Base-by-base conservation (phyloP, 1,140 invertebrate genomes). In the Macrotrachela quadricornifera region DNA sequence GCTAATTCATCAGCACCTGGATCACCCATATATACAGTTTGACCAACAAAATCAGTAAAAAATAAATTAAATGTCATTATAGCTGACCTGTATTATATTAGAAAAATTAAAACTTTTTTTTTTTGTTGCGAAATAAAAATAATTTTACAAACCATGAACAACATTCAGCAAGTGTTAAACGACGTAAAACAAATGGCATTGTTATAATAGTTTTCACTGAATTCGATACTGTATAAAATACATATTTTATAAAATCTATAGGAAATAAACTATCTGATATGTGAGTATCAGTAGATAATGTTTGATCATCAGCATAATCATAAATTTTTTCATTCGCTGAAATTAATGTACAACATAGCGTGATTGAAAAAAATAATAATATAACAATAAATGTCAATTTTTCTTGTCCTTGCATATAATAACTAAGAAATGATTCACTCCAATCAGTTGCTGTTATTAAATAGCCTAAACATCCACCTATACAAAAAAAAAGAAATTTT, bases 31-130 rank as follows among this genome's bases (percentile, higher is more conserved):
- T 72, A 74, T n/a, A 74, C 67, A 16, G 64, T 65, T 59, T 73
- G 70, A 2, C 69, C 73, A 11, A 74, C 68, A 63, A 65, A 74
- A 60, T 74, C 71, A 14, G 73, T 72, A 59, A 68, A 74, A 57
- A 73, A 74, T 50, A 74, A 63, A 49, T 68, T 68, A 59, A 73
- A 72, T 51, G 69, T 64, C 66, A 72, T 70, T 16, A 74, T 59
- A 10, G 67, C 69, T 44, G 71, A 69, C 64, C 64, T 65, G n/a
- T n/a, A n/a, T n/a, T n/a, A n/a, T n/a, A n/a, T n/a, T n/a, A n/a
- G n/a, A n/a, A n/a, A n/a, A n/a, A n/a, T n/a, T n/a, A n/a, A n/a
- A n/a, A n/a, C n/a, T n/a, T n/a, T n/a, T n/a, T n/a, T n/a, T n/a
- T n/a, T n/a, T n/a, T n/a, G n/a, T n/a, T n/a, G n/a, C n/a, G n/a